Percentiles rank a stretch among this genome's conserved stretches.
Evolutionary conservation across 2,113 vertebrate genomes (phyloP).

Genomic region (Zootoca vivipara): DNA sequence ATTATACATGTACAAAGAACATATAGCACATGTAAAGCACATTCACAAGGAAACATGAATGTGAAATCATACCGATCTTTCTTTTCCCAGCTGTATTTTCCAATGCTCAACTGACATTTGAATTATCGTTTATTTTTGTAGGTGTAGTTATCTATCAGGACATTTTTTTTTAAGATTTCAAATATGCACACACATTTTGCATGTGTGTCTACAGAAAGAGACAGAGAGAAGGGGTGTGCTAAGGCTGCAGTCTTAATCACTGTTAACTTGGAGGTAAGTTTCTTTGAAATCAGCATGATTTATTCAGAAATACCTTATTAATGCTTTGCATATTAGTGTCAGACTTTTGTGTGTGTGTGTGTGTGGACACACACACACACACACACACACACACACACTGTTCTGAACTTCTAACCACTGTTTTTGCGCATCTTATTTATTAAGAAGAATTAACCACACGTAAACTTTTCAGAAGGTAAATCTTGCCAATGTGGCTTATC

Average conservation of each 20-base stretch:
- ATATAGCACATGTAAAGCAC: neutral
- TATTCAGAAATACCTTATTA: neutral
- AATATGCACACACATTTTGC: neutral
- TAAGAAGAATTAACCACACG: slow-evolving; percentile 54
- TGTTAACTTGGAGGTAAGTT: neutral
- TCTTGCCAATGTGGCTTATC: slow-evolving; percentile 73
- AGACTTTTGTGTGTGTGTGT: neutral
- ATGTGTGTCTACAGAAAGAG: too few species aligned
- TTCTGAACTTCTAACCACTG: neutral
- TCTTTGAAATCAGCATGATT: neutral
- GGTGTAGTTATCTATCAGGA: neutral
- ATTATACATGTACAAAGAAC: neutral
- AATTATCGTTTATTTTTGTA: neutral
- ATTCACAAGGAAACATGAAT: neutral
- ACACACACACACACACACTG: too few species aligned
- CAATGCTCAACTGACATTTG: neutral
- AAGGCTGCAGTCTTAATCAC: neutral
- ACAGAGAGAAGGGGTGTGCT: too few species aligned
- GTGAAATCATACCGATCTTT: neutral
- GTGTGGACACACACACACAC: too few species aligned
- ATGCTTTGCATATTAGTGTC: neutral
- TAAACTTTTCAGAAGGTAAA: slow-evolving; percentile 62
- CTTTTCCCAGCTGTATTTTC: neutral
- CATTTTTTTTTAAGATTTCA: neutral
- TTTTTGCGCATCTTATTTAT: slow-evolving; percentile 39